A percentile compares a stretch with the other conserved stretches of the same genome.
Evolutionary conservation across 2,113 vertebrate genomes (phyloP).

Genomic region (Austrofundulus limnaeus): DNA sequence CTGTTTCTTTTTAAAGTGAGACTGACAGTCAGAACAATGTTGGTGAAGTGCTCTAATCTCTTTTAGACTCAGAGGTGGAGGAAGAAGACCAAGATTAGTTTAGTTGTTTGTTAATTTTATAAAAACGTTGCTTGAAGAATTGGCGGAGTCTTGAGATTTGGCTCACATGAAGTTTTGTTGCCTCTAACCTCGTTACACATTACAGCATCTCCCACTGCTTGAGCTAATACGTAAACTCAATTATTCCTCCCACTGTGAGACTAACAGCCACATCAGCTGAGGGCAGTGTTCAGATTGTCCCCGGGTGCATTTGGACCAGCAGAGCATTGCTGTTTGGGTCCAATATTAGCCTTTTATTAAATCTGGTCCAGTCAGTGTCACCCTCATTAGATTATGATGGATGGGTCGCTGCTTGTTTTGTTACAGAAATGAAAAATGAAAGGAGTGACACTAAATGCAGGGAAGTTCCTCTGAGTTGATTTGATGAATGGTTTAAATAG

Average conservation of each 20-base stretch:
- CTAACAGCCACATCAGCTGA: constrained; percentile 31
- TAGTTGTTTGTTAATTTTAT: constrained; percentile 74
- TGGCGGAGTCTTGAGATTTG: constrained; percentile 62
- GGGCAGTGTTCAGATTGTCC: constrained; percentile 34
- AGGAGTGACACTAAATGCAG: background rate
- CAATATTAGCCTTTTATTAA: constrained; percentile 50
- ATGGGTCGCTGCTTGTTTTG: constrained; percentile 19
- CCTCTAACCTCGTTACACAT: constrained; percentile 71
- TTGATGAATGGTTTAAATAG: background rate
- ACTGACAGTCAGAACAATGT: constrained; percentile 78
- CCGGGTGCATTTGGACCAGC: constrained; percentile 11
- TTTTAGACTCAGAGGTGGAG: constrained; percentile 58
- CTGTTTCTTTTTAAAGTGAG: constrained; percentile 71
- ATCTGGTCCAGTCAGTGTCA: constrained; percentile 30
- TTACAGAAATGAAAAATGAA: constrained; percentile 23
- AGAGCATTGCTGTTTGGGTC: constrained; percentile 24
- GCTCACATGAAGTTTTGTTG: constrained; percentile 50
- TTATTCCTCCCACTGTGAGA: constrained; percentile 65
- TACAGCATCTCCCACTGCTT: constrained; percentile 65
- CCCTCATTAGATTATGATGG: constrained; percentile 25
- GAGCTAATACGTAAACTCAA: constrained; percentile 69
- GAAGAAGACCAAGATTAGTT: constrained; percentile 51
- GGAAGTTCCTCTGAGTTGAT: background rate
- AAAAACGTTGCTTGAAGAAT: constrained; percentile 65
- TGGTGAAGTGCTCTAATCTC: constrained; percentile 74